These are phyloP conservation scores for Podabrus alpinus DNA, from an alignment of 2,888 invertebrate genomes.

Conservation along the genomic window DNA sequence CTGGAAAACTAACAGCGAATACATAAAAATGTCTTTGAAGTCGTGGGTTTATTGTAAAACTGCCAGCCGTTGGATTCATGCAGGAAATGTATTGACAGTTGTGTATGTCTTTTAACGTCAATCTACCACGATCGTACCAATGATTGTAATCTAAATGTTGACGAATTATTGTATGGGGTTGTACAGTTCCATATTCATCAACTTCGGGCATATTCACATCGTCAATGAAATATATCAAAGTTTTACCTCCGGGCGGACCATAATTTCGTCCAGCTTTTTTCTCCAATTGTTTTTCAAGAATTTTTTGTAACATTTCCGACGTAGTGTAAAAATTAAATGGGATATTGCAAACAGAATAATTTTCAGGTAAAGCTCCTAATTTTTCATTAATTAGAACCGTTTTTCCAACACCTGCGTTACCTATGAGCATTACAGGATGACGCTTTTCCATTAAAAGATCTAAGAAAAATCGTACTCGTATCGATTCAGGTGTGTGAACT, in stretches of 20 bases:
- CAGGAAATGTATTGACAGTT: conserved; percentile 96
- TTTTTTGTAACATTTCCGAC: conserved; percentile 91
- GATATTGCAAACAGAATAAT: conserved; percentile 86
- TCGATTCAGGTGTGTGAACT: conserved; percentile 93
- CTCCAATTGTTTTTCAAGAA: conserved; percentile 91
- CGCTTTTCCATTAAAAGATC: conserved; percentile 86
- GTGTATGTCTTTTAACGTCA: conserved; percentile 91
- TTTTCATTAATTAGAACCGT: conserved; percentile 81
- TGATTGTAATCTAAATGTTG: conserved; percentile 96
- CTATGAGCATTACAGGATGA: conserved; percentile 94
- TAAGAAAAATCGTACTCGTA: conserved; percentile 84
- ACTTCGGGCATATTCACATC: conserved; percentile 98
- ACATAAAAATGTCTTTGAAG: conserved; percentile 90
- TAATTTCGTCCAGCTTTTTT: conserved; percentile 93
- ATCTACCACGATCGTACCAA: conserved; percentile 90
- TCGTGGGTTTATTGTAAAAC: conserved; percentile 94
- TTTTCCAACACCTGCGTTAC: conserved; percentile 92
- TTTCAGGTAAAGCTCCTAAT: conserved; percentile 75
- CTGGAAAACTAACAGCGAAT: conserved; percentile 79
- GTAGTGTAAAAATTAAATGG: conserved; percentile 97
- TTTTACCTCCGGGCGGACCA: conserved; percentile 94
- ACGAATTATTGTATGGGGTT: conserved; percentile 92
- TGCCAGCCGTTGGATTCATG: conserved; percentile 98
- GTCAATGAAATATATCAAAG: conserved; percentile 92
- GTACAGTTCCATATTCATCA: conserved; percentile 89